phyloP scores from a whole-genome alignment of 2,113 vertebrate species.

The Boleophthalmus pectinirostris region DNA sequence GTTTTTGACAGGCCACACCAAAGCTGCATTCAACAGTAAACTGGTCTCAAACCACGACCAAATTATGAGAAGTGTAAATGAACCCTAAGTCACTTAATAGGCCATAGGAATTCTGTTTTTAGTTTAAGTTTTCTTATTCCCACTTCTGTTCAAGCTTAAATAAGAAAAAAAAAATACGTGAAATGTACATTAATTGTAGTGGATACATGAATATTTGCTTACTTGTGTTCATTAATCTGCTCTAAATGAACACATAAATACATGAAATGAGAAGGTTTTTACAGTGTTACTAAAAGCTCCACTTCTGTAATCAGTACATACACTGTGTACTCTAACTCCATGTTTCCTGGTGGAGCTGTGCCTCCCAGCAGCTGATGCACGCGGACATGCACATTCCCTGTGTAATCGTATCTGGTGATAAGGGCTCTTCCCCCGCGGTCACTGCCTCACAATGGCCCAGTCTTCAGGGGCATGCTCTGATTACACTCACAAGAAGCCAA shows the following conservation, averaged over 20 bases:
- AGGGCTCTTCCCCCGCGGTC: slow-evolving; percentile 57
- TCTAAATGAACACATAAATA: no score
- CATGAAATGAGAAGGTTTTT: not conserved
- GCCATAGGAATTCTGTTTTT: not conserved
- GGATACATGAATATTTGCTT: no score
- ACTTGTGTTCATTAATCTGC: no score
- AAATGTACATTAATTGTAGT: no score
- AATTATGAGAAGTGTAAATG: no score
- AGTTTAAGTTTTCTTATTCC: no score
- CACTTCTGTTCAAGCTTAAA: no score
- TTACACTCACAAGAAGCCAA: slow-evolving; percentile 71
- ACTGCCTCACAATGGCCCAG: slow-evolving; percentile 61
- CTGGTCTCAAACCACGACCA: no score
- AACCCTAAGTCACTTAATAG: not conserved
- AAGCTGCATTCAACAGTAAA: no score
- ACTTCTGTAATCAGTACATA: not conserved
- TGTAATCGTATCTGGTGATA: slow-evolving; percentile 71
- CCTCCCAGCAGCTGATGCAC: slow-evolving; percentile 18
- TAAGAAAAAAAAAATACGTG: no score
- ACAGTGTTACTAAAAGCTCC: not conserved
- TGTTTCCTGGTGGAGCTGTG: slow-evolving; percentile 54
- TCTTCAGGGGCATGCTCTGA: slow-evolving; percentile 65
- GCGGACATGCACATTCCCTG: slow-evolving; percentile 41
- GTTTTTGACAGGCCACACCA: no score
- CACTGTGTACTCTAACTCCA: slow-evolving; percentile 18